Evolutionary conservation across 2,113 vertebrate species (phyloP).

Genomic region (Aegithalos caudatus): DNA sequence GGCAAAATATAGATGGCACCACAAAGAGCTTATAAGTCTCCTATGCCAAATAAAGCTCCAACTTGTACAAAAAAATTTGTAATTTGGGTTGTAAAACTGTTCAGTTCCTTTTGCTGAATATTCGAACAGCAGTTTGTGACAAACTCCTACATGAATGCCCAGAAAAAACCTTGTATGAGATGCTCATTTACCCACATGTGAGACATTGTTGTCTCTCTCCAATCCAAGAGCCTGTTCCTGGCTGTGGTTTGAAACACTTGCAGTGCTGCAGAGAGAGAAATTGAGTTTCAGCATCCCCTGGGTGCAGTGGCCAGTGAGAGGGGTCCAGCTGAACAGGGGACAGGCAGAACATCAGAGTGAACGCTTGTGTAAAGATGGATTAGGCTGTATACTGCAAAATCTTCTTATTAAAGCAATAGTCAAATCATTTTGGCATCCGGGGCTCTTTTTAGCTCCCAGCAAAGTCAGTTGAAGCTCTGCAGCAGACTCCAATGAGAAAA

Average conservation of each 20-base stretch:
- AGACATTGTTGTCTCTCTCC: background rate
- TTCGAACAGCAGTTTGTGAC: background rate
- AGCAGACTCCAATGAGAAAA: slow-evolving; percentile 3
- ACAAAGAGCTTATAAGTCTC: background rate
- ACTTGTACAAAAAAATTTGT: background rate
- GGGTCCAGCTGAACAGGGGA: background rate
- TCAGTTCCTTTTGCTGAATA: background rate
- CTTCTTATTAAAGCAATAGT: background rate
- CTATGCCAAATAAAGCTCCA: background rate
- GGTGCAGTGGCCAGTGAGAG: background rate
- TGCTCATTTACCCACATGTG: background rate
- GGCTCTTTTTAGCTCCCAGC: slow-evolving; percentile 6
- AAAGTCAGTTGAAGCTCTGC: slow-evolving; percentile 27
- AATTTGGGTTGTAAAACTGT: background rate
- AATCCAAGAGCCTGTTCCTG: background rate
- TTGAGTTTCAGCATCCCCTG: background rate
- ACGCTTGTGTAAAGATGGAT: background rate
- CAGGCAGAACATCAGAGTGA: background rate
- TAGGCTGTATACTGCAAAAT: background rate
- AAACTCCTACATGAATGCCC: background rate
- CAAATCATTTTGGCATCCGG: slow-evolving; percentile 36
- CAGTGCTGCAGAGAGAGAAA: background rate
- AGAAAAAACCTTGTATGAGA: background rate
- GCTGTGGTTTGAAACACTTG: background rate
- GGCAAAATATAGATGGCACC: background rate